Evolutionary conservation across 2,113 vertebrate species (phyloP), one percentile per base, ranked within the genome.

Genomic region (Coptodon rendalli): DNA sequence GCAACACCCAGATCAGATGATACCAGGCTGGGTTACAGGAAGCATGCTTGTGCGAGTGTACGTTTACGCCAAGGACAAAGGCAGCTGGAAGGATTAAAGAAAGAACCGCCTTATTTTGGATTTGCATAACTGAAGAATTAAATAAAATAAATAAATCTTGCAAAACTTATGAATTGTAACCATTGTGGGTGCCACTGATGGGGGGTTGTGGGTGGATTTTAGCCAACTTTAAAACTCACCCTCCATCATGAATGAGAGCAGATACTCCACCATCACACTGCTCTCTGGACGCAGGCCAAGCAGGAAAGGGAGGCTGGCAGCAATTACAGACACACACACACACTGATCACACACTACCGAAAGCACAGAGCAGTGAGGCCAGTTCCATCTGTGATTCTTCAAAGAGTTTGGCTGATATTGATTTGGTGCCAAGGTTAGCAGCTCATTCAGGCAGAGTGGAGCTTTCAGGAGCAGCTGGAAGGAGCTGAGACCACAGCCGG

Each of bases 311-410:
- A 91, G 92, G 91, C 87, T 91, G 92, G 92, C 94, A 93, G 89
- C 93, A 95, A 94, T 95, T 94, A 94, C 89, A 93, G 71, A 93
- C 66, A 57, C 83, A 68, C 81, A 83, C 66, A 88, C 85, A 87
- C 90, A 84, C 82, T 86, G 89, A 93, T 90, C 89, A 66, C 93
- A 88, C 82, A 93, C 89, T 91, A 92, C 89, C 80, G 54, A 91
- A 89, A 92, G 92, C 93, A 90, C 91, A 91, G 95, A 96, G 95
- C 95, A 95, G 94, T 95, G 90, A 95, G 94, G 95, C 96, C 95
- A 96, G 96, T 96, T 97, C 96, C 96, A 96, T 97, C 96, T 97
- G 96, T 96, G 96, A 96, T 97, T 97, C 96, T 97, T 97, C 96
- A 97, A 97, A 97, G 96, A 96, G 95, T 97, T 97, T 96, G 96